These are phyloP conservation scores for Adela reaumurella DNA, from an alignment of 2,888 invertebrate species.

Conservation along the genomic window DNA sequence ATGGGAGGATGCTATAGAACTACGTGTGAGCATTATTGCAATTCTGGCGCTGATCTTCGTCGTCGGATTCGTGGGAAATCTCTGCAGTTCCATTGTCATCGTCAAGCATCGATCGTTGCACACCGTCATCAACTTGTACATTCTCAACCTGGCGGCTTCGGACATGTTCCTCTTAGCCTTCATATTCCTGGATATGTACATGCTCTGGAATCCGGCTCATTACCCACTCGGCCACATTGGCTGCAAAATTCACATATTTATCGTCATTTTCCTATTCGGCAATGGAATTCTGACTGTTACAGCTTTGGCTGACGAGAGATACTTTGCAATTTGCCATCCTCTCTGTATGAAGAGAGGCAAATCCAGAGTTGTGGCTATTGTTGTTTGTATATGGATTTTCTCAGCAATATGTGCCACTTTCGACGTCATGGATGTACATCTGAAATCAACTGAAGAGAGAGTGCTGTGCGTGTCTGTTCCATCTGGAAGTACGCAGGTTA, in stretches of 20 bases:
- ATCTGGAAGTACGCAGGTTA: not conserved
- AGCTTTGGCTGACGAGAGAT: slow-evolving; percentile 28
- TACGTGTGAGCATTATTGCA: not conserved
- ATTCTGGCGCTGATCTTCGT: slow-evolving; percentile 20
- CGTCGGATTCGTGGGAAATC: slow-evolving; percentile 26
- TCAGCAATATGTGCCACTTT: not conserved
- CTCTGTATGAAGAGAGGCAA: slow-evolving; percentile 21
- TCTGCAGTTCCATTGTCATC: slow-evolving; percentile 38
- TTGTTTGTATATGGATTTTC: slow-evolving; percentile 20
- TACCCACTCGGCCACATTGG: slow-evolving; percentile 18
- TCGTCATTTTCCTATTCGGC: slow-evolving; percentile 25
- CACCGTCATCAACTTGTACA: slow-evolving; percentile 36
- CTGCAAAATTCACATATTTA: slow-evolving; percentile 26
- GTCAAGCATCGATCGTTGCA: slow-evolving; percentile 36
- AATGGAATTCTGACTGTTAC: slow-evolving; percentile 30
- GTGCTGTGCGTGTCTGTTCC: not conserved
- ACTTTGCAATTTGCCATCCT: slow-evolving; percentile 29
- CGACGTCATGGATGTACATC: not conserved
- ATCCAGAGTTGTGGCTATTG: slow-evolving; percentile 24
- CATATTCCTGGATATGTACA: slow-evolving; percentile 23
- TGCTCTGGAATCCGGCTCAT: slow-evolving; percentile 11
- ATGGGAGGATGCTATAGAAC: not conserved
- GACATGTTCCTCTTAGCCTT: slow-evolving; percentile 32
- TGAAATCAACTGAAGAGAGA: not conserved
- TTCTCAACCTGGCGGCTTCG: slow-evolving; percentile 36